Percentiles rank a stretch among this genome's conserved stretches.
These are phyloP conservation scores for Noctuana brunneofusca DNA, from an alignment of 2,888 invertebrate genomes.

Conservation along the genomic window DNA sequence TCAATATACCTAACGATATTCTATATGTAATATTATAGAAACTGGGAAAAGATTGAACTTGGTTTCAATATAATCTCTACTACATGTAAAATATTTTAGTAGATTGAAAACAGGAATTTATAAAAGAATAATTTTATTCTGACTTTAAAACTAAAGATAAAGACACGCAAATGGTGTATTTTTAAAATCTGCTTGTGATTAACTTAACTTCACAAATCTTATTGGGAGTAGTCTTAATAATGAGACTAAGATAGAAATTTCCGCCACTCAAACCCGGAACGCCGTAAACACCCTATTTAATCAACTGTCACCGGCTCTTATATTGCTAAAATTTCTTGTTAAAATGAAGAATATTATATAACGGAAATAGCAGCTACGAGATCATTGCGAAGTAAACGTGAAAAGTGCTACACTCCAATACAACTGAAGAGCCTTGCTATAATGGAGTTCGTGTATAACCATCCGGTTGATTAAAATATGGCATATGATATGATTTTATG, in stretches of 20 bases:
- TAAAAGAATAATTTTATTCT: too few relatives aligned
- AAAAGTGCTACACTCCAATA: background rate
- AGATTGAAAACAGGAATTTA: too few relatives aligned
- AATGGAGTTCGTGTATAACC: slow-evolving; percentile 22
- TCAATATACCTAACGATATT: slow-evolving; percentile 23
- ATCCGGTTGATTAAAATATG: slow-evolving; percentile 11
- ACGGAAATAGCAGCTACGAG: slow-evolving; percentile 30
- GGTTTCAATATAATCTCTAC: background rate
- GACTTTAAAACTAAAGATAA: too few relatives aligned
- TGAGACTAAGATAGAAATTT: slow-evolving; percentile 7
- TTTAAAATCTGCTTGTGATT: too few relatives aligned
- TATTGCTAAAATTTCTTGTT: slow-evolving; percentile 22
- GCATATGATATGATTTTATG: too few relatives aligned
- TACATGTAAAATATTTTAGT: background rate
- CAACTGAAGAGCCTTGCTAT: slow-evolving; percentile 7
- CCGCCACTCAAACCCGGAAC: slow-evolving; percentile 7
- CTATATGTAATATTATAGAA: slow-evolving; percentile 9
- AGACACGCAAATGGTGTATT: too few relatives aligned
- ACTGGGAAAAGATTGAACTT: slow-evolving; percentile 15
- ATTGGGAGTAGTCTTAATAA: background rate
- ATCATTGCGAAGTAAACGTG: slow-evolving; percentile 19
- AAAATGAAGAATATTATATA: slow-evolving; percentile 27
- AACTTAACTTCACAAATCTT: too few relatives aligned
- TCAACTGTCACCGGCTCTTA: slow-evolving; percentile 18
- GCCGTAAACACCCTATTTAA: slow-evolving; percentile 17